Base-by-base conservation (phyloP, 2,797 vertebrate species). In the Catostomus latipinnis region DNA sequence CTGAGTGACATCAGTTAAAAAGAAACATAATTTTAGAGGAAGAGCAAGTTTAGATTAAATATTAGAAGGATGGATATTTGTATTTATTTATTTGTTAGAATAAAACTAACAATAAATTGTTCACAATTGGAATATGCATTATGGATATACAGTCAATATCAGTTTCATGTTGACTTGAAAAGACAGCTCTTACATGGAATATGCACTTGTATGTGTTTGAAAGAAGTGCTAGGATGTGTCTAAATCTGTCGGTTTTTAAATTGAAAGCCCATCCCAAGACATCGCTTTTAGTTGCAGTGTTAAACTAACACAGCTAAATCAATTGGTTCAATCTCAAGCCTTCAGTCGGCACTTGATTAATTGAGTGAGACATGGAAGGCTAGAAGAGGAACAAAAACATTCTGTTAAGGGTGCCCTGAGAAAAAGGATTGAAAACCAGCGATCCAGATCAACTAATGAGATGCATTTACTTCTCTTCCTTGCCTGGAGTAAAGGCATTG, bases 261-360 rank as follows among this genome's bases (percentile, higher is more conserved):
- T 66, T 65, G 61, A 73, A 73, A 73, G 70, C 61, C 14, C 69
- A 65, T 8, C 11, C 13, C 2, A 18, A 72, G 61, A 58, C 53
- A 73, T 73, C 70, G 0, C 61, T 65, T 79, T 75, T 14, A 53
- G 50, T 48, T 65, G 61, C 6, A 9, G 43, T 66, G 77, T 72
- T 80, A 80, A 80, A 80, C 68, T 79, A 78, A 71, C 69, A 57
- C 68, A 66, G 60, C 46, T 73, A 73, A 80, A 73, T 80, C 77
- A 80, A 80, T 80, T 16, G 62, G 70, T 80, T 80, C 70, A 80
- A 67, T 73, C 70, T 72, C 50, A 48, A 52, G 70, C 73, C 53
- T 66, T 80, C 77, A 67, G 45, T 66, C 77, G 67, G 62, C 16
- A 58, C 53, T 50, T 73, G 70, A 73, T 80, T 80, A 80, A 80